Evolutionary conservation across 2,888 invertebrate species (phyloP), one percentile per base, ranked within the genome.

Genomic region (Ceratothoa steindachneri): DNA sequence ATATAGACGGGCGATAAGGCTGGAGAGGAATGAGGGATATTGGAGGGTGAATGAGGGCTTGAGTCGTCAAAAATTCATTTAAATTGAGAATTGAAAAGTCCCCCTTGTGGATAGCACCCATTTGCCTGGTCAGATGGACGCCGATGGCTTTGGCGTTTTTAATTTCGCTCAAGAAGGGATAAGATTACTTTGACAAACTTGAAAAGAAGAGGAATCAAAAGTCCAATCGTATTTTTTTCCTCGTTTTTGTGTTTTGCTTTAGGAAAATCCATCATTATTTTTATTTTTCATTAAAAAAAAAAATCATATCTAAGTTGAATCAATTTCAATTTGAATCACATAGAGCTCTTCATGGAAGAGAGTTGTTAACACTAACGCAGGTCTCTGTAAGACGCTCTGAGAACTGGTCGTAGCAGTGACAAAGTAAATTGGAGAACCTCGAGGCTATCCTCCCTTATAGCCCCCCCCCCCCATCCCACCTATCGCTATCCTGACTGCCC

Each of bases 1-100:
- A 60, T n/a, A 60, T n/a, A 60, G 27, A 41, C 5, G 41, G 24
- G 60, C 24, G 60, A 60, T 60, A 60, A 60, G 24, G 60, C 60
- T 24, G 24, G 24, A 24, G 60, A 60, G 60, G 24, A 24, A 60
- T 60, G 60, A 60, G 60, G 60, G 60, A 60, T 1, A 24, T 60
- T 24, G 19, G 60, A 60, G 60, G 60, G 60, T 60, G 27, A 60
- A 24, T 24, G 60, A 60, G 60, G 22, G 60, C 27, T 60, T 12
- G 60, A 60, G 60, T 60, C 60, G 60, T 60, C 60, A 60, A 60
- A 60, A 24, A 60, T 60, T 60, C 60, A 60, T 60, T 60, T 60
- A 60, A 60, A 60, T 60, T 60, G 60, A 60, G 60, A 60, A 60
- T 60, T 60, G 60, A 60, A 60, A 60, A 60, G 24, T 60, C 27